These are phyloP conservation scores for Sarcophaga caerulescens DNA, from an alignment of 2,888 invertebrate species.

Conservation along the genomic window DNA sequence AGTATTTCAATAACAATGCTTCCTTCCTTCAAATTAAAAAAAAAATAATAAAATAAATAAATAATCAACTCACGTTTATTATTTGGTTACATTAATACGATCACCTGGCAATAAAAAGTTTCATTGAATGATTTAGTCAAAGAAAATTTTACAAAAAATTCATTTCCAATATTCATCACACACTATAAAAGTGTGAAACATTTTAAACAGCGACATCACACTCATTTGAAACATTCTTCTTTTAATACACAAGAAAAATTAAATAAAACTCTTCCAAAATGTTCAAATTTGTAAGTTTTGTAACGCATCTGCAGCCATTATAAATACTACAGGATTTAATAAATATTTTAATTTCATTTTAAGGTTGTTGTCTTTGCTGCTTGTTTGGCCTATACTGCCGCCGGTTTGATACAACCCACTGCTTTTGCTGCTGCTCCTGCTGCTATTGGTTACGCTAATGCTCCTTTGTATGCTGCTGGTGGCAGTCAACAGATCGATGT, in stretches of 20 bases:
- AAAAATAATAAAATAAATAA: not conserved
- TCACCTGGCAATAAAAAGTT: not conserved
- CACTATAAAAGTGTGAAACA: not conserved
- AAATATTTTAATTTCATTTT: not conserved
- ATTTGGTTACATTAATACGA: not conserved
- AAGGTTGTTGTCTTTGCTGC: constrained; percentile 75
- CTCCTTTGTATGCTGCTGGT: constrained; percentile 78
- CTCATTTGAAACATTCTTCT: not conserved
- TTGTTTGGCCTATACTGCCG: constrained; percentile 72
- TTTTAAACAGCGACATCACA: not conserved
- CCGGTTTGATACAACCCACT: constrained; percentile 72
- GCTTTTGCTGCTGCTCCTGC: constrained; percentile 68
- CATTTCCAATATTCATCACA: not conserved
- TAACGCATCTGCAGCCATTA: not conserved
- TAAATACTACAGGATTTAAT: not conserved
- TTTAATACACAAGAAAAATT: not conserved
- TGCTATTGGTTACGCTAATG: constrained; percentile 81
- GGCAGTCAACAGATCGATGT: constrained; percentile 78
- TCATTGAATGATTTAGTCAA: too few species aligned
- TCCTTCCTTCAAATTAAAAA: not conserved
- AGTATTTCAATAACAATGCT: too few species aligned
- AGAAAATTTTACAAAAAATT: not conserved
- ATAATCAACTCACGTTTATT: not conserved
- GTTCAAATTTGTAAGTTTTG: constrained; percentile 17
- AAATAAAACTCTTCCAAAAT: not conserved